Base-by-base conservation (phyloP, 2,797 vertebrate species). In the Champsocephalus gunnari region DNA sequence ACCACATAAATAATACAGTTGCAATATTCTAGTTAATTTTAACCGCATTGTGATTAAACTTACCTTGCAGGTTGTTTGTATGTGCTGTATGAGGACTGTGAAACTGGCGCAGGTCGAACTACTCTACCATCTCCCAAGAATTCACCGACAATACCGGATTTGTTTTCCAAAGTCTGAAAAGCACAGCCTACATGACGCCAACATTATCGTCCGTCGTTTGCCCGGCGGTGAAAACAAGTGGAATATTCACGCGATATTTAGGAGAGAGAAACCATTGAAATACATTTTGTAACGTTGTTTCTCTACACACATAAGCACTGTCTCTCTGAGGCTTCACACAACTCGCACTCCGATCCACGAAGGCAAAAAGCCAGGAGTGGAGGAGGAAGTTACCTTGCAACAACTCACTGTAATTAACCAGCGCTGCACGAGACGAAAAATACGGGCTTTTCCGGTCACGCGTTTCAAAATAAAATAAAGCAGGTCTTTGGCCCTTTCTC, bases 41-140 rank as follows among this genome's bases (percentile, higher is more conserved):
- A 12, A 0, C 13, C 41, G 4, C 16, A 21, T 1, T 12, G n/a
- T 1, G 17, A 14, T 38, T 21, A 8, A 72, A 90, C 92, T 92
- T 76, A 94, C 93, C 93, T 81, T 16, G 3, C 12, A n/a, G 69
- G 61, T 53, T 65, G 6, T 77, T 59, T 59, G 55, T 47, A 88
- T 86, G 88, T 87, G 92, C 86, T 87, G 66, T 66, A 17, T 16
- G 58, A 71, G n/a, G 57, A 64, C 59, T 85, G 66, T 24, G 71
- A 28, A n/a, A 63, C 51, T 28, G 67, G 79, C 73, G 70, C 82
- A 72, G 81, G 24, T 78, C 79, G 62, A 87, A 77, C 86, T 92
- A 93, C 32, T 92, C 84, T 85, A 86, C 87, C 93, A 93, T 94
- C 91, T 89, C 89, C 83, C 68, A 86, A 92, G 77, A 64, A 90